A percentile compares a stretch with the other conserved stretches of the same genome.
phyloP scores from a whole-genome alignment of 2,797 vertebrate genomes.

The Aeoliscus strigatus region DNA sequence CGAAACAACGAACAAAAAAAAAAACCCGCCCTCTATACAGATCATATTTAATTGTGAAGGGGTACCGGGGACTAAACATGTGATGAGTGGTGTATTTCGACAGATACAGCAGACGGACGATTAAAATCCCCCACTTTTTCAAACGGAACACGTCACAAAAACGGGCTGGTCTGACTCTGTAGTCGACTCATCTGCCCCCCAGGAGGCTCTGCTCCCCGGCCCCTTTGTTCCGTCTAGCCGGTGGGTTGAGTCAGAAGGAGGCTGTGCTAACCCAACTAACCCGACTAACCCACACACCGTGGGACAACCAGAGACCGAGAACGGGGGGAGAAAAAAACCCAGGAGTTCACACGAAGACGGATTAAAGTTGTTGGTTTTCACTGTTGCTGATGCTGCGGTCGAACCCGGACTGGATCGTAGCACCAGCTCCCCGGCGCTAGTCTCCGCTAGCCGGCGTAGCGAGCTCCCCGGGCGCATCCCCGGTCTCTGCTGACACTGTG shows the following conservation, averaged over 20 bases:
- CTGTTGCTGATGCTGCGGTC: constrained; percentile 44
- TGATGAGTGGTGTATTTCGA: constrained; percentile 2
- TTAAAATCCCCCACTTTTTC: constrained; percentile 5
- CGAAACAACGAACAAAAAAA: no score
- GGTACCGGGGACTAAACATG: fast-evolving
- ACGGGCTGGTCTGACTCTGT: constrained; percentile 19
- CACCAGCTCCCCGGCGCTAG: no score
- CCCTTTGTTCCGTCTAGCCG: constrained; percentile 69
- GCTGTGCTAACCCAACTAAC: constrained; percentile 33
- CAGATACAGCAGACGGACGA: fast-evolving
- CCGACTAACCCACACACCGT: constrained; percentile 5
- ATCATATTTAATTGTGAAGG: no score
- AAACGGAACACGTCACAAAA: constrained; percentile 6
- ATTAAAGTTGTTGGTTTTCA: constrained; percentile 36
- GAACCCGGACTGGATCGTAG: no score
- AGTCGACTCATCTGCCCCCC: constrained; percentile 40
- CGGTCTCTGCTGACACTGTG: constrained; percentile 27
- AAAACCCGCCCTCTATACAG: no score
- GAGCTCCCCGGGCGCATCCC: constrained; percentile 20
- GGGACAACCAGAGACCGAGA: constrained; percentile 11
- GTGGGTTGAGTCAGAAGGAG: constrained; percentile 63
- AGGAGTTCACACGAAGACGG: not conserved
- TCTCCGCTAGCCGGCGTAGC: constrained; percentile 2
- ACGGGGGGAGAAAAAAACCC: not conserved
- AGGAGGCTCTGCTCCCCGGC: constrained; percentile 61